Conservation (phyloP, 1,140 invertebrate species). For the Orius insidiosus region DNA sequence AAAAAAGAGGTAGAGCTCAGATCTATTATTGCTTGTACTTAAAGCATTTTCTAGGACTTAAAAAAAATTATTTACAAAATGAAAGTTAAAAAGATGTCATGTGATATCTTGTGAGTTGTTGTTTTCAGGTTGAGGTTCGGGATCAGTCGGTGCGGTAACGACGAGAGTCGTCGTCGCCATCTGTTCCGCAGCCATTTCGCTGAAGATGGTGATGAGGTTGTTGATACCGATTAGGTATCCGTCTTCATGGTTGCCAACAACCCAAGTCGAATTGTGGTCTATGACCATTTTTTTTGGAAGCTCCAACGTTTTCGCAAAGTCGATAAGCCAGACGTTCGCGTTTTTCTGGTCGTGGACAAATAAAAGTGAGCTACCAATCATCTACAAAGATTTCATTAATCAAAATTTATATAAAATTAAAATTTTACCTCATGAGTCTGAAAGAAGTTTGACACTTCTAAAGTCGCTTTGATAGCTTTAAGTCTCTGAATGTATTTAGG, state of each 20-base stretch:
- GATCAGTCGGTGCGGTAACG: slow-evolving; percentile 15
- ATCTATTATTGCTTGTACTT: too few species aligned
- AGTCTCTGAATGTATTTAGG: slow-evolving; percentile 68
- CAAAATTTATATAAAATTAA: slow-evolving; percentile 19
- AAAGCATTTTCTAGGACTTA: too few species aligned
- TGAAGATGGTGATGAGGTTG: slow-evolving; percentile 80
- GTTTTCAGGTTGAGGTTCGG: not conserved
- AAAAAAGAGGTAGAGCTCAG: too few species aligned
- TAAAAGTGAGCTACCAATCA: slow-evolving; percentile 90
- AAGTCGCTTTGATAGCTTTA: slow-evolving; percentile 59
- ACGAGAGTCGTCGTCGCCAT: slow-evolving; percentile 22
- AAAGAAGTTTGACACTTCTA: slow-evolving; percentile 77
- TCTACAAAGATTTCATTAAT: too few species aligned
- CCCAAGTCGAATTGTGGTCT: slow-evolving; percentile 70
- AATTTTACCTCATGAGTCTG: slow-evolving; percentile 57
- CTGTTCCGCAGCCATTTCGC: slow-evolving; percentile 31
- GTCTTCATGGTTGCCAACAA: slow-evolving; percentile 95
- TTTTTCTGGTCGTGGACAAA: slow-evolving; percentile 84
- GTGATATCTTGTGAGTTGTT: too few species aligned
- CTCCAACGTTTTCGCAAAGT: slow-evolving; percentile 89
- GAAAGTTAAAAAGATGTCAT: too few species aligned
- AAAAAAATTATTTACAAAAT: too few species aligned
- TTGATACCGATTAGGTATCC: slow-evolving; percentile 89
- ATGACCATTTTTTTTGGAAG: slow-evolving; percentile 49
- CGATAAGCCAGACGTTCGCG: slow-evolving; percentile 91